A percentile compares a stretch with the other conserved stretches of the same genome.
Conservation (phyloP, 2,888 invertebrate genomes). For the Colletes collaris region DNA sequence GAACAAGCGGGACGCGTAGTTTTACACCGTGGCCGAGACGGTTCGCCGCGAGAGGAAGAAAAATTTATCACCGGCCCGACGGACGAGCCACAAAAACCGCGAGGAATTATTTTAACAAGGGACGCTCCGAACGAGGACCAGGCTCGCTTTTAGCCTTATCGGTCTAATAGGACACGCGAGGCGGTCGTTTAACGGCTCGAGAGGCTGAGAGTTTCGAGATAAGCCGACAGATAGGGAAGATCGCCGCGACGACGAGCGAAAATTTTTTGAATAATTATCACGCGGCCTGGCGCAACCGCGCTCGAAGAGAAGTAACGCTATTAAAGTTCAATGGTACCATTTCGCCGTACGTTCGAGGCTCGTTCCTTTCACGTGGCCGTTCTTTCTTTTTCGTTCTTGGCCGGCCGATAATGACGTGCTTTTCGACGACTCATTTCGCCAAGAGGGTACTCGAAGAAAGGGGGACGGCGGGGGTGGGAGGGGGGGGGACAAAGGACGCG, state of each 20-base stretch:
- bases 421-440: conserved; percentile 51
- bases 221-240: conserved; percentile 36
- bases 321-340: conserved; percentile 40
- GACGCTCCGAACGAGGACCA: conserved; percentile 46
- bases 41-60: neutral
- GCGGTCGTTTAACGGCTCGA: conserved; percentile 51
- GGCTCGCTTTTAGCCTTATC: conserved; percentile 69
- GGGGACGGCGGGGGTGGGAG: neutral
- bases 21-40: neutral
- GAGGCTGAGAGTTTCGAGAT: conserved; percentile 51
- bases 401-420: conserved; percentile 57
- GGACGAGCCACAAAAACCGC: conserved; percentile 50
- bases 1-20: neutral
- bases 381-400: conserved; percentile 7
- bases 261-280: conserved; percentile 66
- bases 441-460: too few species aligned
- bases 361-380: conserved; percentile 17
- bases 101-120: conserved; percentile 46
- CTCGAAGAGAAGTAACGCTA: neutral
- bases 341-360: conserved; percentile 1
- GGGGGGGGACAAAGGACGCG: conserved; percentile 54
- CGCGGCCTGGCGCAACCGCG: neutral
- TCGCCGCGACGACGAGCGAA: conserved; percentile 31
- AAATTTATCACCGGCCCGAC: conserved; percentile 39
- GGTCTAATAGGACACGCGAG: conserved; percentile 62